Percentiles rank a stretch among this genome's conserved stretches.
These are phyloP conservation scores for Stichopus horrens DNA, from an alignment of 53 echinoderm and acorn worm species.

Conservation along the genomic window DNA sequence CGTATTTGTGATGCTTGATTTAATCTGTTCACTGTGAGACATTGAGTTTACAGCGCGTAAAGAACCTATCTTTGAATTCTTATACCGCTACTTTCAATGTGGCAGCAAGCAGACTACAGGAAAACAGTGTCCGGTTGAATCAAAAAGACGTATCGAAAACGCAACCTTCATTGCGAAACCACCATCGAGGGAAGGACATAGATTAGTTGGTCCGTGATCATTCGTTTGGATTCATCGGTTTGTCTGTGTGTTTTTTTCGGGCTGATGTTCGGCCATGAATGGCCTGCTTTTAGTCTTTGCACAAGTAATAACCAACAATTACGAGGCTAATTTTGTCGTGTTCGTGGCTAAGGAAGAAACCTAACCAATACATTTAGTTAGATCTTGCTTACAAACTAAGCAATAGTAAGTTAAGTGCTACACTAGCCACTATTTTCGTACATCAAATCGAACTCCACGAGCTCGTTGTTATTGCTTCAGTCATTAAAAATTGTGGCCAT, in stretches of 20 bases:
- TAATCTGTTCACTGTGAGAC: neutral
- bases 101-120: neutral
- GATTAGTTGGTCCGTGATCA: constrained; percentile 6
- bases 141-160: neutral
- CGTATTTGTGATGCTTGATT: too few relatives aligned
- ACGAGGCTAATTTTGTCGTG: constrained; percentile 1
- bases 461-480: neutral
- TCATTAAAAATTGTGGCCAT: neutral
- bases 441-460: neutral
- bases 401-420: neutral
- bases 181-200: constrained; percentile 31
- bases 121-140: constrained; percentile 4
- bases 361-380: neutral
- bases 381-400: too few relatives aligned
- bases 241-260: neutral
- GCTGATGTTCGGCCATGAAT: constrained; percentile 18
- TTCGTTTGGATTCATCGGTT: constrained; percentile 25
- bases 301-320: neutral
- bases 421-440: neutral
- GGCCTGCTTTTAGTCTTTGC: neutral
- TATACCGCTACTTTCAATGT: neutral
- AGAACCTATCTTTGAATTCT: neutral
- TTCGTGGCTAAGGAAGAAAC: neutral
- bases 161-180: constrained; percentile 18
- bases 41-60: neutral